Conservation (phyloP, 1,140 invertebrate species). For the Parasteatoda tepidariorum region DNA sequence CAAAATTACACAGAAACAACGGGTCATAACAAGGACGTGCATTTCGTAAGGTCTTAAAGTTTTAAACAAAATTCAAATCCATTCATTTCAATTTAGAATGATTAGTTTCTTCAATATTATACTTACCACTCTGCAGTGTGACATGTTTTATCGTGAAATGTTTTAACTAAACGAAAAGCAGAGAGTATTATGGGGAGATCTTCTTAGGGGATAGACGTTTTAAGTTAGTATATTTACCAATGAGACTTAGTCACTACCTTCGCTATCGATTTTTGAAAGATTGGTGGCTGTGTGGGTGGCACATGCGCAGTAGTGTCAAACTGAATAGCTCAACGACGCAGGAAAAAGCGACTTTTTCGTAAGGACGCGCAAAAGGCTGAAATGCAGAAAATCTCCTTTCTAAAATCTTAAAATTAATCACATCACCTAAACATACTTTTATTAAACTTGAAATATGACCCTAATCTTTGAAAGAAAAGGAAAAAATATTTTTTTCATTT, state of each 20-base stretch:
- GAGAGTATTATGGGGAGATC: neutral
- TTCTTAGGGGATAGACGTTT: neutral
- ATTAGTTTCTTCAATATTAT: too few relatives aligned
- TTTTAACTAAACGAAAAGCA: too few relatives aligned
- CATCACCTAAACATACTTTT: too few relatives aligned
- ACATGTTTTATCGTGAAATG: too few relatives aligned
- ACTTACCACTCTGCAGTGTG: constrained; percentile 13
- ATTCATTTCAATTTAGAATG: neutral
- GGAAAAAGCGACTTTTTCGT: constrained; percentile 37
- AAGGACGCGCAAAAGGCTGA: constrained; percentile 12
- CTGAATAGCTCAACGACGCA: constrained; percentile 15
- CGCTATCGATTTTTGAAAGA: constrained; percentile 40
- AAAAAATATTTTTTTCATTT: too few relatives aligned
- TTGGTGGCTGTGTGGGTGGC: constrained; percentile 39
- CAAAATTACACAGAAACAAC: too few relatives aligned
- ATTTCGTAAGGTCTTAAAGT: neutral
- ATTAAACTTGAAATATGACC: too few relatives aligned
- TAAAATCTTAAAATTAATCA: too few relatives aligned
- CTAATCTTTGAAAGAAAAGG: too few relatives aligned
- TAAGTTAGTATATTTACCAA: neutral
- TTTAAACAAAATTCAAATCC: neutral
- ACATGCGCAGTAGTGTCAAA: constrained; percentile 7
- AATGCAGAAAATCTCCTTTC: constrained; percentile 8
- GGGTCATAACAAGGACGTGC: constrained; percentile 23
- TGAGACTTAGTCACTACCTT: constrained; percentile 16